Percentiles rank a stretch among this genome's conserved stretches.
These are phyloP conservation scores for Musca domestica DNA, from an alignment of 1,140 invertebrate species.

Conservation along the genomic window DNA sequence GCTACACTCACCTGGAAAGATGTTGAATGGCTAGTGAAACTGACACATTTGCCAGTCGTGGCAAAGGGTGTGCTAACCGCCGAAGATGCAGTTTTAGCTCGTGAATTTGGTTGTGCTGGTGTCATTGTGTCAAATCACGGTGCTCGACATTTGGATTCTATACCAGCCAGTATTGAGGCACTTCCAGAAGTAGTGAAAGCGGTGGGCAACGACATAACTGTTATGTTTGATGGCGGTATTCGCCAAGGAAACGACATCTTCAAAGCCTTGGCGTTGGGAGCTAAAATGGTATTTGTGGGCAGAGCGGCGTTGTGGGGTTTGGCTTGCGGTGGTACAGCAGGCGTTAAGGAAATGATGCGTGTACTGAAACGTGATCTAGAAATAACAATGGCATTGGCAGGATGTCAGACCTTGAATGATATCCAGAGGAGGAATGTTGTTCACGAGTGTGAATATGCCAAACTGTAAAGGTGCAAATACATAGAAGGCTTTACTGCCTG, in stretches of 20 bases:
- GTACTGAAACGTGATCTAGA: constrained; percentile 79
- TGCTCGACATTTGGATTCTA: constrained; percentile 83
- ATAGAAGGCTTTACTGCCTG: neutral
- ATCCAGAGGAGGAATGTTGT: constrained; percentile 67
- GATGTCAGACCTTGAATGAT: constrained; percentile 64
- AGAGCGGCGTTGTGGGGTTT: constrained; percentile 88
- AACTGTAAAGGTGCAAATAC: constrained; percentile 59
- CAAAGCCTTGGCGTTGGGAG: constrained; percentile 88
- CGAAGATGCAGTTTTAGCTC: constrained; percentile 79
- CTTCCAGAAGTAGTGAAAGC: constrained; percentile 78
- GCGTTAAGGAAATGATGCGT: constrained; percentile 71
- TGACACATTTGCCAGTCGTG: constrained; percentile 81
- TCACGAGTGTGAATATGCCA: constrained; percentile 65
- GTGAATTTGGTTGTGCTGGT: constrained; percentile 70
- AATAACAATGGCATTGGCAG: constrained; percentile 72
- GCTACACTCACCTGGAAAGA: constrained; percentile 79
- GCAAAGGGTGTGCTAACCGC: constrained; percentile 86
- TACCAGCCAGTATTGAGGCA: constrained; percentile 83
- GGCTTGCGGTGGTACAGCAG: constrained; percentile 72
- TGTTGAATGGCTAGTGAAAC: constrained; percentile 76
- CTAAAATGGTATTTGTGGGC: constrained; percentile 87
- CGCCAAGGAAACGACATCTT: constrained; percentile 83
- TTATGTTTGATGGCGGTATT: constrained; percentile 89
- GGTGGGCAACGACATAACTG: constrained; percentile 70
- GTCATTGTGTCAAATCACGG: constrained; percentile 93